Base-by-base conservation (phyloP, 35 echinoderm and acorn worm genomes). In the Heliocidaris tuberculata region DNA sequence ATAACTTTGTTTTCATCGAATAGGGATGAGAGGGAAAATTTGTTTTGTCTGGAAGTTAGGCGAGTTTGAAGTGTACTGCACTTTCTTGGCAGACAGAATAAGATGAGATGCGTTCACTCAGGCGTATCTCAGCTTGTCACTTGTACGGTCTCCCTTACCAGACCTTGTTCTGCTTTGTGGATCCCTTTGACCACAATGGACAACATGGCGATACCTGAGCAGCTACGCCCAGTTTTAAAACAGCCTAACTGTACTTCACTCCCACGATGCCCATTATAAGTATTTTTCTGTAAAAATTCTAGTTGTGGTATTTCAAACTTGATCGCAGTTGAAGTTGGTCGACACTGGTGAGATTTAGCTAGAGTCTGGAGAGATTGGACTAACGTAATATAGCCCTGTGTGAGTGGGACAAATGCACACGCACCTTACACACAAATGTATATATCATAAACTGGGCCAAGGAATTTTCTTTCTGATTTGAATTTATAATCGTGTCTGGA, bases 111-210 rank as follows among this genome's bases (percentile, higher is more conserved):
- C 6, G 4, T 24, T 78, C 65, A 19, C 27, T 78, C 21, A 78
- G 65, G 65, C 65, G 65, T 78, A 78, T 7, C 65, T 78, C 65
- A 78, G 65, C 65, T 78, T 78, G 65, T 78, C 65, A 78, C 65
- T 78, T 78, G 19, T 0, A 24, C 27, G 27, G 65, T 78, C 65
- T 78, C 6, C 0, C 5, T 78, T 7, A 78, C 65, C 27, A 6
- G 65, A n/a, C 65, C 65, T 78, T n/a, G 27, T 78, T 78, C 27
- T 78, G 65, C 27, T 78, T 24, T 4, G 65, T 27, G 27, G 65
- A 78, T 4, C 21, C 27, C 27, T 3, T 78, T 1, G 52, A 56
- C 27, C 65, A 78, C 19, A 19, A 24, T 6, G 17, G 27, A 78
- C 6, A n/a, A n/a, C 52, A 12, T 56, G 52, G 35, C 8, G 15